Evolutionary conservation across 2,797 vertebrate genomes (phyloP), one percentile per base, ranked within the genome.

Genomic region (Microctenopoma steveboyesi): DNA sequence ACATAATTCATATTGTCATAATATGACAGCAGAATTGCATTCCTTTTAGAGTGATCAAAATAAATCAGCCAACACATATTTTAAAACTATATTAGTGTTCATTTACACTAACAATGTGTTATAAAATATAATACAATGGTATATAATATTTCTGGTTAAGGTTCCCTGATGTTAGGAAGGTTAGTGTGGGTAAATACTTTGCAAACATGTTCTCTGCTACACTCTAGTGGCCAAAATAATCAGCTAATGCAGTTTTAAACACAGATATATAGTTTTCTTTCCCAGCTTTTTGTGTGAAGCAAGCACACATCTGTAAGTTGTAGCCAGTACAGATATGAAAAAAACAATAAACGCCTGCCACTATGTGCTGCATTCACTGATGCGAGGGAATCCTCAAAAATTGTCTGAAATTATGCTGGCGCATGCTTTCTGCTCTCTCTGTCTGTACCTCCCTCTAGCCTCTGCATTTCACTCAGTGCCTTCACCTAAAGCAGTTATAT

Each of bases 341-440:
- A 51, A 47, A 48, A 46, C 35, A 10, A 28, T 15, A 37, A 62
- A 42, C 55, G 45, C 15, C 42, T 61, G 58, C 50, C 54, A 45
- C 61, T 12, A 7, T 57, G 63, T 51, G 40, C 72, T 60, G 50
- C 58, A 47, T 59, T 66, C 30, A 74, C 0, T 51, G 53, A 67
- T 73, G 69, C 49, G 16, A 54, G 56, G 27, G 40, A 74, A 74
- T 53, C 68, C 52, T 58, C 78, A 57, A 63, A 59, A 54, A 50
- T 5, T 27, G 22, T 12, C 69, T 71, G 6, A 30, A 58, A 47
- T 69, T 64, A 57, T 49, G 50, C 59, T 9, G 0, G 33, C 47
- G 33, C 48, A 42, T 37, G n/a, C 40, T 46, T 52, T 53, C 61
- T 57, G 30, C 37, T 65, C 49, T 11, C 37, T 16, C 16, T 54